phyloP scores from a whole-genome alignment of 2,113 vertebrate species.

The Ciconia maguari region DNA sequence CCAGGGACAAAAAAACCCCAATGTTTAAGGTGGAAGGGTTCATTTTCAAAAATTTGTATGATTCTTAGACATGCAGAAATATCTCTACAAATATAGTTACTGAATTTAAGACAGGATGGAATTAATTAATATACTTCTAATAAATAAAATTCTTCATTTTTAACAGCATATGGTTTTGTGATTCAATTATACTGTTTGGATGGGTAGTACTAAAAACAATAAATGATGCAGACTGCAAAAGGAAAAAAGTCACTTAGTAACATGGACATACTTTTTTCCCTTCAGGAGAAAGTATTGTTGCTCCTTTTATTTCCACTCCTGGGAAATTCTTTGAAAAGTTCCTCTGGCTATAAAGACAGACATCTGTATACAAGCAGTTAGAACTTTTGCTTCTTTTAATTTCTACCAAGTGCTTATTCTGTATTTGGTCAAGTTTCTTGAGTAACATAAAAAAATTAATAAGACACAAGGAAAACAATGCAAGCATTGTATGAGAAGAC shows the following conservation, averaged over 20 bases:
- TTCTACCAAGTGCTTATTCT: background rate
- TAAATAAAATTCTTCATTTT: background rate
- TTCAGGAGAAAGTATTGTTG: background rate
- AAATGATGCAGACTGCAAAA: background rate
- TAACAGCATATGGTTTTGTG: background rate
- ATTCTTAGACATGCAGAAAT: background rate
- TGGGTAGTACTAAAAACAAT: background rate
- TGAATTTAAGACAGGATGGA: background rate
- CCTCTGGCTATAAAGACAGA: background rate
- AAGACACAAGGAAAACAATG: background rate
- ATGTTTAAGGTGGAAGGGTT: background rate
- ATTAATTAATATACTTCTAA: background rate
- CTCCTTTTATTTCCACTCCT: background rate
- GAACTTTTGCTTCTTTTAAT: background rate
- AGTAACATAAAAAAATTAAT: background rate
- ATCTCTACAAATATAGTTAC: background rate
- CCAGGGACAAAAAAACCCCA: background rate
- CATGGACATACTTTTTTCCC: background rate
- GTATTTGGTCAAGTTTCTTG: background rate
- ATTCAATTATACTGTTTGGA: background rate
- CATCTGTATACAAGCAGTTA: background rate
- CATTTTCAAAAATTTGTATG: background rate
- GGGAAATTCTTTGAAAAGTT: background rate
- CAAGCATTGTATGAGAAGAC: background rate
- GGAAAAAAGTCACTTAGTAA: background rate